phyloP scores from a whole-genome alignment of 1,140 invertebrate species.

The Psix sp. region DNA sequence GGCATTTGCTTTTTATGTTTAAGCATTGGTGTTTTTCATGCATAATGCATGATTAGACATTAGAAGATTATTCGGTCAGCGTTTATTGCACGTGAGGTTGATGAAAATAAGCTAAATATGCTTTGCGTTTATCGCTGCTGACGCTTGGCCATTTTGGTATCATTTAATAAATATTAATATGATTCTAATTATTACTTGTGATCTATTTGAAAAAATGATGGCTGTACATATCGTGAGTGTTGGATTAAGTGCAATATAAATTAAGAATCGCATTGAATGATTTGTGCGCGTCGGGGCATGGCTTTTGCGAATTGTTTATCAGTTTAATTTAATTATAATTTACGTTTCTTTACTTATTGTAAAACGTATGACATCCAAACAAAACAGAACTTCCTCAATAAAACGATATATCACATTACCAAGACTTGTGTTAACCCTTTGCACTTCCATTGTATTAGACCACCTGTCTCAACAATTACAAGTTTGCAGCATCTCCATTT shows the following conservation, averaged over 20 bases:
- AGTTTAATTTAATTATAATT: constrained; percentile 64
- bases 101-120: neutral
- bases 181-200: neutral
- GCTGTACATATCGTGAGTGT: constrained; percentile 6
- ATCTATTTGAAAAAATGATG: neutral
- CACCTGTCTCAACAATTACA: neutral
- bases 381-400: constrained; percentile 62
- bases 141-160: constrained; percentile 3
- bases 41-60: constrained; percentile 20
- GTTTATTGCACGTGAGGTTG: constrained; percentile 26
- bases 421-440: constrained; percentile 56
- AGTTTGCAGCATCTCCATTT: too few species aligned
- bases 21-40: constrained; percentile 21
- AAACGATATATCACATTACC: constrained; percentile 64
- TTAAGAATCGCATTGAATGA: constrained; percentile 26
- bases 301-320: constrained; percentile 32
- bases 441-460: constrained; percentile 35
- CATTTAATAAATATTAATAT: neutral
- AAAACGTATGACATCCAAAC: constrained; percentile 65
- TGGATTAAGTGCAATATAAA: constrained; percentile 38
- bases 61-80: constrained; percentile 5
- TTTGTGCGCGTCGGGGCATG: constrained; percentile 55
- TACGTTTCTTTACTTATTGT: constrained; percentile 71
- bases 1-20: constrained; percentile 7
- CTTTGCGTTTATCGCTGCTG: constrained; percentile 6